These are phyloP conservation scores for Drosophila mojavensis DNA, from an alignment of 1,140 invertebrate species.

Conservation along the genomic window DNA sequence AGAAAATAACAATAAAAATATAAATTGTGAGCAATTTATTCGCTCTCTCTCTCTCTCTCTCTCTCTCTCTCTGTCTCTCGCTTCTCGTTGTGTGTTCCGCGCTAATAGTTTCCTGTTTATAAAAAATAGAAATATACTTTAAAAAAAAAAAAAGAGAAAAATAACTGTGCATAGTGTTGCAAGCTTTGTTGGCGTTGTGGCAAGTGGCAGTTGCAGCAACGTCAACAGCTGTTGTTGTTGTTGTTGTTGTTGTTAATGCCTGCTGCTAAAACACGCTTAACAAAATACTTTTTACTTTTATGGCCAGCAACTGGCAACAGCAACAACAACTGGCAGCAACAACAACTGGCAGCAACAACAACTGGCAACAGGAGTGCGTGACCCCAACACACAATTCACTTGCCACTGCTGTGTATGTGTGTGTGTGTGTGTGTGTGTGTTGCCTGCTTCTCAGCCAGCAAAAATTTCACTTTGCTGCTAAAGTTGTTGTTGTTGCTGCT, in stretches of 20 bases:
- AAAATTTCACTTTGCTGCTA: conserved; percentile 72
- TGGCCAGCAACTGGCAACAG: conserved; percentile 23
- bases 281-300: conserved; percentile 63
- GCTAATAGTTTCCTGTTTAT: conserved; percentile 64
- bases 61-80: no score
- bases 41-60: no score
- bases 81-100: conserved; percentile 46
- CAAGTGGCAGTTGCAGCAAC: conserved; percentile 48
- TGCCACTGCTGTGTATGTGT: conserved; percentile 11
- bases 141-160: conserved; percentile 8
- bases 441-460: conserved; percentile 39
- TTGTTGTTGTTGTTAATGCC: conserved; percentile 18
- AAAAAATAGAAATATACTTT: conserved; percentile 4
- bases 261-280: conserved; percentile 26
- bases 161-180: conserved; percentile 49
- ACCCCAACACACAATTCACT: conserved; percentile 58
- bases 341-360: conserved; percentile 17
- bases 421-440: conserved; percentile 19
- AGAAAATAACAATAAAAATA: neutral
- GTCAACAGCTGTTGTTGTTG: neutral
- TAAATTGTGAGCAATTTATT: neutral
- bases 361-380: conserved; percentile 65
- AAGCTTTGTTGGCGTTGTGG: conserved; percentile 36
- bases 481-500: conserved; percentile 8
- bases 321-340: conserved; percentile 39